phyloP scores from a whole-genome alignment of 2,888 invertebrate species.

The Salticus scenicus region DNA sequence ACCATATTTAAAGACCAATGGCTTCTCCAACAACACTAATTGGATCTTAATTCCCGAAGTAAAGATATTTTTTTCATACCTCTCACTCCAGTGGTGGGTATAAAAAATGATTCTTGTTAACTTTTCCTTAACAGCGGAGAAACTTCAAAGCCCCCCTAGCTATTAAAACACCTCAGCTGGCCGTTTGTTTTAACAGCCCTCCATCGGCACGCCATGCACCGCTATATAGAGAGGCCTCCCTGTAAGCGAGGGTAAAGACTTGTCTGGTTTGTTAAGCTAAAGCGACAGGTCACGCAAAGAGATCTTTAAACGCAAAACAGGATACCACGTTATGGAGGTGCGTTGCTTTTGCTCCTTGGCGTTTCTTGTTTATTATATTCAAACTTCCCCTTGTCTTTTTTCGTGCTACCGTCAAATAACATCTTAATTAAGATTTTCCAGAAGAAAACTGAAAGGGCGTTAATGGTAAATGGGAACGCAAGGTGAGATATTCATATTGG shows the following conservation, averaged over 20 bases:
- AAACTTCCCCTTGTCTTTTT: slow-evolving; percentile 19
- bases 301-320: slow-evolving; percentile 38
- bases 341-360: background rate
- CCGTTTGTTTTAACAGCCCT: slow-evolving; percentile 23
- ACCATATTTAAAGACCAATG: background rate
- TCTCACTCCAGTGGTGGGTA: background rate
- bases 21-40: background rate
- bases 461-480: background rate
- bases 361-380: slow-evolving; percentile 9
- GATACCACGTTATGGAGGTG: slow-evolving; percentile 1
- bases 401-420: slow-evolving; percentile 36
- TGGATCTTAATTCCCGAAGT: background rate
- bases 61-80: background rate
- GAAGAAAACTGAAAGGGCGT: slow-evolving; percentile 16
- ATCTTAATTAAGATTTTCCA: slow-evolving; percentile 52
- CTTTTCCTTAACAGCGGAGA: background rate
- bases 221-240: background rate
- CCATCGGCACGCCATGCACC: background rate
- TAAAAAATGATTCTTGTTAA: background rate
- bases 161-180: slow-evolving; percentile 18
- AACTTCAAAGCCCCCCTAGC: background rate
- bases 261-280: slow-evolving; percentile 52
- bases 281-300: slow-evolving; percentile 57
- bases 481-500: background rate
- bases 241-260: background rate